Percentiles rank a stretch among this genome's conserved stretches.
phyloP scores from a whole-genome alignment of 2,797 vertebrate genomes.

The Notamacropus eugenii region DNA sequence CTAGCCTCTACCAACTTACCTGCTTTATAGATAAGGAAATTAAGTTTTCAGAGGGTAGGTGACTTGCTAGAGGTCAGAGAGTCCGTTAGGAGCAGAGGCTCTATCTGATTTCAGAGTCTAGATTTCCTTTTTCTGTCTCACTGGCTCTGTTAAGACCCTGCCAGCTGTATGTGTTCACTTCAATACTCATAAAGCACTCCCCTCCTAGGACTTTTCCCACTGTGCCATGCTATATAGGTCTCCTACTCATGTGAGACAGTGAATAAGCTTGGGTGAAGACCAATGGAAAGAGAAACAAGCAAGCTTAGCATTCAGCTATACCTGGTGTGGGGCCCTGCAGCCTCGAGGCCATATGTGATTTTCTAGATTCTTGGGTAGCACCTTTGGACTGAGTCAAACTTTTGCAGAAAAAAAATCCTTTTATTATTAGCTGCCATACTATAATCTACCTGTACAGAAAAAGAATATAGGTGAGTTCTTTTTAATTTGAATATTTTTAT shows the following conservation, averaged over 20 bases:
- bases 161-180: not conserved
- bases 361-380: too few species aligned
- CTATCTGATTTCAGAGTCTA: not conserved
- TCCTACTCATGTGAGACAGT: not conserved
- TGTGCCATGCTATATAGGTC: not conserved
- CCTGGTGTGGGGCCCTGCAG: too few species aligned
- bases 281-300: not conserved
- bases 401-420: too few species aligned
- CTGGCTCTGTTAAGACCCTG: not conserved
- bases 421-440: not conserved
- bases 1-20: not conserved
- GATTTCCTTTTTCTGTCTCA: not conserved
- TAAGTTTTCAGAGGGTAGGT: not conserved
- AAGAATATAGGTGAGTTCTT: not conserved
- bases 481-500: not conserved
- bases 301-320: not conserved
- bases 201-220: not conserved
- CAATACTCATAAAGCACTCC: not conserved
- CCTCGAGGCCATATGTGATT: too few species aligned
- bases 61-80: not conserved
- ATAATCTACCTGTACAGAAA: not conserved
- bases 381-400: too few species aligned
- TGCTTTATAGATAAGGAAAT: not conserved
- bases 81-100: not conserved
- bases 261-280: not conserved